phyloP scores from a whole-genome alignment of 2,888 invertebrate genomes.

The Melolontha melolontha region DNA sequence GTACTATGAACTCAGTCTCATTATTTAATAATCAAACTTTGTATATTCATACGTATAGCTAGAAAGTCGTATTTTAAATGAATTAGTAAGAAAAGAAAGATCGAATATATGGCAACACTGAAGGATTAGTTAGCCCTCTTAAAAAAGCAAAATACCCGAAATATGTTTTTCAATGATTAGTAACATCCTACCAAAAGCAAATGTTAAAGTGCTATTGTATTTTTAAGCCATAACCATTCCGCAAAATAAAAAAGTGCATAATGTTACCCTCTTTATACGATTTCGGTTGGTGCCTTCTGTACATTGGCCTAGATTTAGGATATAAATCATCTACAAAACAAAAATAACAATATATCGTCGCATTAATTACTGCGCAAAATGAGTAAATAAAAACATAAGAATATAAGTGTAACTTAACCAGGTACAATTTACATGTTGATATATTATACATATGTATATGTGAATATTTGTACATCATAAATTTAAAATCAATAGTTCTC shows the following conservation, averaged over 20 bases:
- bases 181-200: conserved; percentile 1
- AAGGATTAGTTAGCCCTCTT: no score
- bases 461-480: no score
- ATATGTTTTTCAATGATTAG: no score
- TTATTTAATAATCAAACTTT: no score
- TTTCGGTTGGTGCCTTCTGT: conserved; percentile 66
- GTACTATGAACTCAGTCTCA: no score
- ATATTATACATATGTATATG: not conserved
- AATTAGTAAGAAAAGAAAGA: no score
- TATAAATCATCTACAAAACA: conserved; percentile 68
- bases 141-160: no score
- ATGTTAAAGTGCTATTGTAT: not conserved
- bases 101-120: no score
- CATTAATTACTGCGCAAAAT: not conserved
- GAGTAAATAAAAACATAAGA: not conserved
- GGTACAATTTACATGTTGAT: conserved; percentile 1
- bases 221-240: conserved; percentile 17
- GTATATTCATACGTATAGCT: no score
- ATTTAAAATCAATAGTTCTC: no score
- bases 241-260: conserved; percentile 8
- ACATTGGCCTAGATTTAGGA: conserved; percentile 67
- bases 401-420: not conserved
- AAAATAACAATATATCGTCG: conserved; percentile 13
- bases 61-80: no score
- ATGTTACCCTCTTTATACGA: conserved; percentile 70